Evolutionary conservation across 2,113 vertebrate species (phyloP).

Genomic region (Paratilapia polleni): DNA sequence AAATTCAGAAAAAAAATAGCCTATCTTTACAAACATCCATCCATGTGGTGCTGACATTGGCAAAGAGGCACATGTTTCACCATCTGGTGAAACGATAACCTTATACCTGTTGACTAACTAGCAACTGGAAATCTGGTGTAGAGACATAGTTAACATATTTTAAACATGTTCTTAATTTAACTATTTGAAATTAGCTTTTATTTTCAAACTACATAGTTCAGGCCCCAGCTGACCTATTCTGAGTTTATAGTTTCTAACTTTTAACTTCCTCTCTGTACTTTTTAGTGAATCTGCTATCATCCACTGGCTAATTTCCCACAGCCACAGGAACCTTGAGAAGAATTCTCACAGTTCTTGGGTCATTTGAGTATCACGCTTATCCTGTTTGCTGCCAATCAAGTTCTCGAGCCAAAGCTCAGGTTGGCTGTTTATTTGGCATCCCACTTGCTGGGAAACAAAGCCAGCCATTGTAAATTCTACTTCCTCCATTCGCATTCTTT

Average conservation of each 20-base stretch:
- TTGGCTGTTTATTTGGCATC: constrained; percentile 32
- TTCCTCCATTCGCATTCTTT: background rate
- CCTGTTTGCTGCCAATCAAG: constrained; percentile 21
- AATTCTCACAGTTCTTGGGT: constrained; percentile 34
- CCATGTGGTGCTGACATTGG: background rate
- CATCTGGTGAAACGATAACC: background rate
- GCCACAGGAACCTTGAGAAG: background rate
- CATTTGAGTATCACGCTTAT: constrained; percentile 16
- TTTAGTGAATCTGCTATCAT: background rate
- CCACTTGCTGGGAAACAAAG: constrained; percentile 13
- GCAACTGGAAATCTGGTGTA: background rate
- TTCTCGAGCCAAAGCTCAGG: constrained; percentile 27
- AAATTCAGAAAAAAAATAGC: background rate
- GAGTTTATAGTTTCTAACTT: background rate
- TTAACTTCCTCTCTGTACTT: background rate
- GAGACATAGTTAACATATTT: background rate
- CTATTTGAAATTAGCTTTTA: background rate
- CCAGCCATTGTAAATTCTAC: constrained; percentile 17
- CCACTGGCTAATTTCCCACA: constrained; percentile 16
- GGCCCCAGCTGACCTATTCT: background rate
- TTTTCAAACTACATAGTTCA: background rate
- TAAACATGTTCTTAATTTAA: background rate
- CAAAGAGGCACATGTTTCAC: background rate
- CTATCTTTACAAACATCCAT: background rate
- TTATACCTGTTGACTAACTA: background rate